Evolutionary conservation across 2,888 invertebrate species (phyloP).

Genomic region (Candidula unifasciata): DNA sequence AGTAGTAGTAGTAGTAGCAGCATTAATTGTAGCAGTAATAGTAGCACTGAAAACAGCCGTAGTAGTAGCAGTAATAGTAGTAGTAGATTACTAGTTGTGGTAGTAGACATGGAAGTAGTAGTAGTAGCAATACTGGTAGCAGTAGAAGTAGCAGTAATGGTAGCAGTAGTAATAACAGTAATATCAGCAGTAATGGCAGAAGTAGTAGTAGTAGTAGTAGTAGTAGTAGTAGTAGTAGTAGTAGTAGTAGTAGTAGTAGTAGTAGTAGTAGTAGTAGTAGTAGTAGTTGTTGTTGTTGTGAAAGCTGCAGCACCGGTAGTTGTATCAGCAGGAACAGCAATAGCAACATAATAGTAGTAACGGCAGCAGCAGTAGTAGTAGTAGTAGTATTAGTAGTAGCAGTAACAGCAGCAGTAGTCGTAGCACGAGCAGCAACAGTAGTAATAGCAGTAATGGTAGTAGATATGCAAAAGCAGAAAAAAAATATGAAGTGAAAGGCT

Average conservation of each 20-base stretch:
- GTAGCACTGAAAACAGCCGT: too few species aligned
- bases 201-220: background rate
- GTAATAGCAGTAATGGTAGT: too few species aligned
- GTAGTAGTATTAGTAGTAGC: background rate
- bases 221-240: background rate
- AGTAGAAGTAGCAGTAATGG: background rate
- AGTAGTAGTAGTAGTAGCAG: background rate
- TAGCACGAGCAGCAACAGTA: too few species aligned
- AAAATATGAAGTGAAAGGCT: too few species aligned
- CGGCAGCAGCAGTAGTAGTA: slow-evolving; percentile 12
- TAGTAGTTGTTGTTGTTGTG: background rate
- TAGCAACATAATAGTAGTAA: background rate
- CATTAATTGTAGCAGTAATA: background rate
- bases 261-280: slow-evolving; percentile 7
- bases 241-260: slow-evolving; percentile 14
- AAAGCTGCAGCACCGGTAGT: background rate
- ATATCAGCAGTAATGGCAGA: slow-evolving; percentile 4
- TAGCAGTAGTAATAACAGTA: background rate
- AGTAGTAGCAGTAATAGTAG: background rate
- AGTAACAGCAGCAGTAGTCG: too few species aligned
- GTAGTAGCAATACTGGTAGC: slow-evolving; percentile 13
- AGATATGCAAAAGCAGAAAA: too few species aligned
- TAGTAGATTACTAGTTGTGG: background rate
- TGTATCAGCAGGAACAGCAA: background rate
- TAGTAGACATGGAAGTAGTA: background rate